A percentile compares a stretch with the other conserved stretches of the same genome.
These are phyloP conservation scores for Eonycteris spelaea DNA, from an alignment of 2,113 vertebrate genomes.

Conservation along the genomic window DNA sequence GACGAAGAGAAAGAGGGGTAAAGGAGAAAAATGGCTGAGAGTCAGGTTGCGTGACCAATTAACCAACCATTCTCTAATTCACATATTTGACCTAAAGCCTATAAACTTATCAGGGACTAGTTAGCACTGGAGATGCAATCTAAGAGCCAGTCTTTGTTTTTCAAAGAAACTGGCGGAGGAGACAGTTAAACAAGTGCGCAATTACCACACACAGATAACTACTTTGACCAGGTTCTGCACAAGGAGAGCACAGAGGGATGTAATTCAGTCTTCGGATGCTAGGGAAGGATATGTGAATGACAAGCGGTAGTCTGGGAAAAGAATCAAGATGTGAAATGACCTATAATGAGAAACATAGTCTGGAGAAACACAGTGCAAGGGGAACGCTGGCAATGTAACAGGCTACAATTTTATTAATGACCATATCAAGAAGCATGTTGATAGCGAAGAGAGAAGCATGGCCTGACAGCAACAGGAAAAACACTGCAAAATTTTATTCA, in stretches of 20 bases:
- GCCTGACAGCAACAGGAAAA: neutral
- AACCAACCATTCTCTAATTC: neutral
- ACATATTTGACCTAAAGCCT: neutral
- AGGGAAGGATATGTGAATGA: neutral
- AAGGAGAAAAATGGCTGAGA: neutral
- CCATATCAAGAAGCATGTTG: neutral
- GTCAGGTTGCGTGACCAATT: neutral
- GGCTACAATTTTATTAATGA: neutral
- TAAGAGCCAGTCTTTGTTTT: neutral
- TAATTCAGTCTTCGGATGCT: neutral
- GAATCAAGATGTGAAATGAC: neutral
- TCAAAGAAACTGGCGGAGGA: neutral
- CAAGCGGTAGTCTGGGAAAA: neutral
- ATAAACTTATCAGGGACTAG: neutral
- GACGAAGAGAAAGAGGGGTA: neutral
- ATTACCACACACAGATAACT: neutral
- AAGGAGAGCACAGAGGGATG: neutral
- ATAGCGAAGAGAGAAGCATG: neutral
- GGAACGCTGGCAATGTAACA: neutral
- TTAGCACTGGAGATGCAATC: neutral
- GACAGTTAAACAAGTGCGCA: neutral
- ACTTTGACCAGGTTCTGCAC: neutral
- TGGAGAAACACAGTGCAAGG: neutral
- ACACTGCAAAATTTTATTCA: neutral
- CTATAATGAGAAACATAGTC: neutral